Evolutionary conservation across 2,113 vertebrate species (phyloP), one percentile per base, ranked within the genome.

Genomic region (Paramormyrops kingsleyae): DNA sequence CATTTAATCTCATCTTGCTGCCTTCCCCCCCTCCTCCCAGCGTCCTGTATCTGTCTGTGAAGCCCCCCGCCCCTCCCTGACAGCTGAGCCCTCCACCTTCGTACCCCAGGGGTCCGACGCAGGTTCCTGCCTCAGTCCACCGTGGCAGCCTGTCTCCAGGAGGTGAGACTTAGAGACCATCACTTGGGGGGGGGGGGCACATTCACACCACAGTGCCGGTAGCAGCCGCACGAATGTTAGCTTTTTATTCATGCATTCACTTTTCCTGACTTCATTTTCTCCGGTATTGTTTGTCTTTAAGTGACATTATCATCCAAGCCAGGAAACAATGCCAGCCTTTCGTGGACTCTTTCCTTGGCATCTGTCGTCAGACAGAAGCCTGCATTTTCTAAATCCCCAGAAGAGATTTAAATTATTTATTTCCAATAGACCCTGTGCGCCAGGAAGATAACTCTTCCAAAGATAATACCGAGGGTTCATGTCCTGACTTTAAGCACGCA

Each of bases 351-450:
- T 89, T 89, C 83, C 56, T 49, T 89, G 50, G 90, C 92, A 92
- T 91, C 80, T 89, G 88, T 87, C 88, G 35, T 88, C 89, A 91
- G 88, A 88, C 74, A 89, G 91, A 92, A 91, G 87, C 89, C 91
- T 92, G 62, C 39, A 77, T 92, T 90, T 93, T 44, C 84, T 92
- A 93, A 84, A 95, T 93, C 92, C 91, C 88, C 42, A 92, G 53
- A 91, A 92, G 85, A 91, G 90, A 90, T 88, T 87, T 91, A 85
- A 92, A 91, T 90, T 70, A 21, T 92, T 92, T 94, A 94, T 94
- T 94, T 94, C 91, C 90, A 90, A 10, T 6, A 87, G 70, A 89
- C 92, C 92, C 93, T 91, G 92, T 93, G 92, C 91, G 44, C n/a
- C 89, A 89, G 89, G 74, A 87, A 91, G 89, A 88, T 42, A 62